Evolutionary conservation across 35 echinoderm and acorn worm species (phyloP).

Genomic region (Apostichopus japonicus): DNA sequence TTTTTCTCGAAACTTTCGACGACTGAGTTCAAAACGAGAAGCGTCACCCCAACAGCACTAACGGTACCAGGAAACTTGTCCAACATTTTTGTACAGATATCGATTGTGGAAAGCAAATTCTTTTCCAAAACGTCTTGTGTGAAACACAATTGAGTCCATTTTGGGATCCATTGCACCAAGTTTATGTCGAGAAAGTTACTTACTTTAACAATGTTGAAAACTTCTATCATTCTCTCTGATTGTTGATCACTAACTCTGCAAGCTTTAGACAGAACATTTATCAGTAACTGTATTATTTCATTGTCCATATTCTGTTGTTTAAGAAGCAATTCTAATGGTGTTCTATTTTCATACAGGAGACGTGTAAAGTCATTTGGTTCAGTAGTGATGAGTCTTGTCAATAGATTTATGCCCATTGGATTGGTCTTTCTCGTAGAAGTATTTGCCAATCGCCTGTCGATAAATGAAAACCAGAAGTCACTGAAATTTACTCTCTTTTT

Average conservation of each 20-base stretch:
- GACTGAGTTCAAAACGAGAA: conserved; percentile 42
- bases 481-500: no score
- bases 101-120: not conserved
- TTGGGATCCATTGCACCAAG: not conserved
- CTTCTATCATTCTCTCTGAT: not conserved
- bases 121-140: not conserved
- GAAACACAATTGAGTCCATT: not conserved
- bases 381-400: not conserved
- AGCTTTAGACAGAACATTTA: conserved; percentile 8
- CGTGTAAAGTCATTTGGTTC: not conserved
- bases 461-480: no score
- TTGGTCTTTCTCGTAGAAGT: not conserved
- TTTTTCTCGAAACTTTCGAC: conserved; percentile 4
- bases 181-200: not conserved
- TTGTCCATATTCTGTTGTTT: conserved; percentile 19
- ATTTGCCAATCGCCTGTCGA: not conserved
- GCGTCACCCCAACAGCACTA: conserved; percentile 21
- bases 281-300: conserved; percentile 7
- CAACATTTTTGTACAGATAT: conserved; percentile 22
- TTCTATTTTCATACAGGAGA: not conserved
- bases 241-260: conserved; percentile 39
- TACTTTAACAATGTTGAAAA: not conserved
- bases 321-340: conserved; percentile 17
- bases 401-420: conserved; percentile 22
- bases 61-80: conserved; percentile 37